Percentiles rank a stretch among this genome's conserved stretches.
These are phyloP conservation scores for Gisinianus flammeolus DNA, from an alignment of 2,888 invertebrate genomes.

Conservation along the genomic window DNA sequence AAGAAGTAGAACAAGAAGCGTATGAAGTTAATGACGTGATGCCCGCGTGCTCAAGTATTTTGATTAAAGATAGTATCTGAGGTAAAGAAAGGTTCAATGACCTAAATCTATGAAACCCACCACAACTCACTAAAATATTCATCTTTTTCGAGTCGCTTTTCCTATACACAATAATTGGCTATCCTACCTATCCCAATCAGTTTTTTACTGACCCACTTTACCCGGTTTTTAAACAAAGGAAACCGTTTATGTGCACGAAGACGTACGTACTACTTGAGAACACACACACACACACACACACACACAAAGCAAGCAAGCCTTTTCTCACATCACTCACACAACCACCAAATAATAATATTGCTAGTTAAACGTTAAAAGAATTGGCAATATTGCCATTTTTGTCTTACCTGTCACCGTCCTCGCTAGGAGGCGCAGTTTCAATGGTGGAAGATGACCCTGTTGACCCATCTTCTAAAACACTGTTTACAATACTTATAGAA, in stretches of 20 bases:
- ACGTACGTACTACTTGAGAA: too few relatives aligned
- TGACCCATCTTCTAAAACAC: conserved; percentile 25
- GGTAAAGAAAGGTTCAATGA: not conserved
- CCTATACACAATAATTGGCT: not conserved
- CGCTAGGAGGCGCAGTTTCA: conserved; percentile 31
- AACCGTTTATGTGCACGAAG: conserved; percentile 3
- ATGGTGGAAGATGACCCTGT: conserved; percentile 17
- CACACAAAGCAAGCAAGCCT: not conserved
- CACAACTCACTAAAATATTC: not conserved
- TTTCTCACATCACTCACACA: too few relatives aligned
- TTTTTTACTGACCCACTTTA: not conserved
- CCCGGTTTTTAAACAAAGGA: not conserved
- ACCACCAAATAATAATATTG: too few relatives aligned
- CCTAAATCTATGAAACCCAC: not conserved
- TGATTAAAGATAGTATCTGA: not conserved
- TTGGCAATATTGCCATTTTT: too few relatives aligned
- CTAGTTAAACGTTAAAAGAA: too few relatives aligned
- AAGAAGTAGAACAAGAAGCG: not conserved
- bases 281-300: not conserved
- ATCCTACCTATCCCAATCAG: conserved; percentile 3
- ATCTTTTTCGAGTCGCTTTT: not conserved
- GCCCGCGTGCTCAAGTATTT: conserved; percentile 11
- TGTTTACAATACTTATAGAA: conserved; percentile 23
- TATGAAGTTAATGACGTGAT: conserved; percentile 5
- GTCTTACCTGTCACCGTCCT: conserved; percentile 33